Percentiles rank a stretch among this genome's conserved stretches.
Conservation (phyloP, 2,888 invertebrate species). For the Eretmocerus hayati region DNA sequence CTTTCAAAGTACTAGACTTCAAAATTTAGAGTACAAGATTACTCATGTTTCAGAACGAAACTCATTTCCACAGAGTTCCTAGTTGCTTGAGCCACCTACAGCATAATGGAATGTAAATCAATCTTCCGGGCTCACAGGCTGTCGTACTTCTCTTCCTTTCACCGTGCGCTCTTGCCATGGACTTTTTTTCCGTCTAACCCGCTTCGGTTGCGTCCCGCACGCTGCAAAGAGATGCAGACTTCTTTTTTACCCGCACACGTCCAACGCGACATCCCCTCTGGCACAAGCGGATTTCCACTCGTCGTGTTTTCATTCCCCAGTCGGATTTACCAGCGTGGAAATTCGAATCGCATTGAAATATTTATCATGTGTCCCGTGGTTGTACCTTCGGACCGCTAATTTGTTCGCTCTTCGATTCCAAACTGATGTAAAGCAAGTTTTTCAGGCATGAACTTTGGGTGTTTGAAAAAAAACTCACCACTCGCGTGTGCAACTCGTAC, state of each 20-base stretch:
- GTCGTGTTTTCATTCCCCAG: slow-evolving; percentile 1
- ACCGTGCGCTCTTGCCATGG: not conserved
- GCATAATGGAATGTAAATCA: slow-evolving; percentile 18
- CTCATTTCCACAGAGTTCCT: not conserved
- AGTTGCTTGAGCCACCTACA: no score
- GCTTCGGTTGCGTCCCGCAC: not conserved
- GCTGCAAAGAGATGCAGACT: not conserved
- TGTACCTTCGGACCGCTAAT: not conserved
- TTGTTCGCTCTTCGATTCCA: not conserved
- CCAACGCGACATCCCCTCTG: not conserved
- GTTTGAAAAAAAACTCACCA: no score
- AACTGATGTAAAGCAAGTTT: no score
- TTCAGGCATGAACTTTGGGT: no score
- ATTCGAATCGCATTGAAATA: slow-evolving; percentile 3
- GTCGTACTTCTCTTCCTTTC: not conserved
- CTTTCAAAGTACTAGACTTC: not conserved
- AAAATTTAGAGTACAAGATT: not conserved
- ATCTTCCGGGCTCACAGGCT: slow-evolving; percentile 7
- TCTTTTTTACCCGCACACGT: not conserved
- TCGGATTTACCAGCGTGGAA: slow-evolving; percentile 8
- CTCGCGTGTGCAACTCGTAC: no score
- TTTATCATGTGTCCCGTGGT: slow-evolving; percentile 1
- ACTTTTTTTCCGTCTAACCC: not conserved
- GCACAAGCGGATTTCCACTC: slow-evolving; percentile 6
- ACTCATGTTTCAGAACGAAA: not conserved